A percentile compares a stretch with the other conserved stretches of the same genome.
Conservation (phyloP, 2,888 invertebrate genomes). For the Lasioglossum pauxillum region DNA sequence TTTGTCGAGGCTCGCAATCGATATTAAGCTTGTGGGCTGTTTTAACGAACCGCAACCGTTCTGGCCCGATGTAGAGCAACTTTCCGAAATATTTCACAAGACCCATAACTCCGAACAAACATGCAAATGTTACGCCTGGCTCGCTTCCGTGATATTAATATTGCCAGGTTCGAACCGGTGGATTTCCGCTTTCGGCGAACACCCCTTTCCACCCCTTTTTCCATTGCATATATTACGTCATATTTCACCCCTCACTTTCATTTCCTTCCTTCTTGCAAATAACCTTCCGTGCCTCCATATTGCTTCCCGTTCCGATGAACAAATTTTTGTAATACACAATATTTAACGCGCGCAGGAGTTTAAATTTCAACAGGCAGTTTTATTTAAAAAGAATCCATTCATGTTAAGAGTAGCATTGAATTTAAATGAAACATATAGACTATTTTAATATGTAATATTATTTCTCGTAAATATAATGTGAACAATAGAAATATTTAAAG, state of each 20-base stretch:
- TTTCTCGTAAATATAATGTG: background rate
- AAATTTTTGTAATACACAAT: background rate
- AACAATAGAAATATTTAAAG: background rate
- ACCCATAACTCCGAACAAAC: background rate
- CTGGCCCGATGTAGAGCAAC: slow-evolving; percentile 25
- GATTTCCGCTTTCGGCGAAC: slow-evolving; percentile 18
- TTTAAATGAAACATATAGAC: background rate
- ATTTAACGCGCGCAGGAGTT: background rate
- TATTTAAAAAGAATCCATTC: background rate
- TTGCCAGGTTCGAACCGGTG: slow-evolving; percentile 52
- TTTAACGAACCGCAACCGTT: slow-evolving; percentile 56
- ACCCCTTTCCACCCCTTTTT: background rate
- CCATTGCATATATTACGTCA: slow-evolving; percentile 51
- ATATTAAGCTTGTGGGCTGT: slow-evolving; percentile 59
- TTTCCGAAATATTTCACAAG: slow-evolving; percentile 35
- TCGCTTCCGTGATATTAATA: slow-evolving; percentile 61
- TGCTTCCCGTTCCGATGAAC: background rate
- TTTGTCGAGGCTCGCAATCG: slow-evolving; percentile 62
- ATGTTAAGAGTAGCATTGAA: background rate
- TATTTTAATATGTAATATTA: background rate
- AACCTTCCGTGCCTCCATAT: background rate
- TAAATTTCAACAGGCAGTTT: background rate
- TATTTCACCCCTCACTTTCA: slow-evolving; percentile 10
- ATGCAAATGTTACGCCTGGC: slow-evolving; percentile 33
- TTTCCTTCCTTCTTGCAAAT: background rate